Evolutionary conservation across 1,140 invertebrate species (phyloP).

Genomic region (Trichonephila inaurata): DNA sequence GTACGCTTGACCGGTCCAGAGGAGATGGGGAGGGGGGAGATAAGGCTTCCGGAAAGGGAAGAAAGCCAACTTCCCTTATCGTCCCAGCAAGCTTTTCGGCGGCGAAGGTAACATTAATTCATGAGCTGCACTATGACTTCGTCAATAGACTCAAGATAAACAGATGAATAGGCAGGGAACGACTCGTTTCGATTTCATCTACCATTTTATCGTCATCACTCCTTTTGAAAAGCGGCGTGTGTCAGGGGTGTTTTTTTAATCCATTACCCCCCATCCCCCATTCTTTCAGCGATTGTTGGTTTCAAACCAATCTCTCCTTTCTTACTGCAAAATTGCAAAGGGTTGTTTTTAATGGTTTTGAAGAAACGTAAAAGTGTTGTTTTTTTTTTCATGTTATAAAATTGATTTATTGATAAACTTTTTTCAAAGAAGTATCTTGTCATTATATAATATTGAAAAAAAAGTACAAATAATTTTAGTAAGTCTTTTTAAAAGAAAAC

Average conservation of each 20-base stretch:
- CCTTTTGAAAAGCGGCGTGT: not conserved
- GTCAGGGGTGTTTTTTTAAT: constrained; percentile 2
- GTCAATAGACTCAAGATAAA: constrained; percentile 61
- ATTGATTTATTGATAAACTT: no score
- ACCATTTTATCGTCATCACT: not conserved
- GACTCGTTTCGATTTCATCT: constrained; percentile 56
- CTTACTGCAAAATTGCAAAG: not conserved
- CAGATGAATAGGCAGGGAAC: constrained; percentile 56
- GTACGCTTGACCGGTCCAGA: constrained; percentile 71
- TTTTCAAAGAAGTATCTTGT: no score
- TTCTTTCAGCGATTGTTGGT: not conserved
- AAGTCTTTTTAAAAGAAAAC: no score
- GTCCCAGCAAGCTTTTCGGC: not conserved
- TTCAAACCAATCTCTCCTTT: not conserved
- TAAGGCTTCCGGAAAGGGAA: constrained; percentile 68
- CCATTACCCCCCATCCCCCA: not conserved
- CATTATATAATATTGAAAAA: no score
- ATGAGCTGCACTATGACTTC: constrained; percentile 61
- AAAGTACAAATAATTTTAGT: no score
- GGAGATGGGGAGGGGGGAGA: not conserved
- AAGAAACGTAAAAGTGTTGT: not conserved
- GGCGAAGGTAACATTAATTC: constrained; percentile 73
- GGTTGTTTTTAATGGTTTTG: not conserved
- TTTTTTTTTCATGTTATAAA: not conserved
- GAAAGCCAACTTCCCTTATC: constrained; percentile 56